Base-by-base conservation (phyloP, 2,888 invertebrate genomes). In the Nudaria mundana region DNA sequence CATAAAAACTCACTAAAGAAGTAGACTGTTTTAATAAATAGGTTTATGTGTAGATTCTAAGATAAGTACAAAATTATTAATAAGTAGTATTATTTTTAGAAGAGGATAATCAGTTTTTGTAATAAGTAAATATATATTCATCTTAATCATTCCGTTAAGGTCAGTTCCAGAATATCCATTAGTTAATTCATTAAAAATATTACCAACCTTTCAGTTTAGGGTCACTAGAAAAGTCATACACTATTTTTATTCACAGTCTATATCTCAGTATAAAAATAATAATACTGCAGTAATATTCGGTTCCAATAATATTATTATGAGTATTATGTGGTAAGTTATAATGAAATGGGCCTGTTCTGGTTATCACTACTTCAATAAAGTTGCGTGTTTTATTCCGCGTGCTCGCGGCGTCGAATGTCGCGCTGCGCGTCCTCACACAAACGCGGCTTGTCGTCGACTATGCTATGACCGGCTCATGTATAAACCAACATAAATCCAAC, bases 391-490 rank as follows among this genome's bases (percentile, higher is more conserved):
- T 61, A 60, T 52, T 60, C 64, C 79, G 77, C 80, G 79, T 77
- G 79, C 48, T 60, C 50, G 46, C 52, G 48, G 53, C 63, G 54
- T 60, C 57, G 63, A 46, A 44, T 59, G 63, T 47, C 52, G 57
- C 60, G 59, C 48, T 52, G 61, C 73, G 74, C 83, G 83, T 78
- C 78, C 73, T 71, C 48, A 44, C 76, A 45, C 71, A 48, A 54
- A 59, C 76, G 75, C 73, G 77, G 56, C 70, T 68, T 71, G 63
- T 63, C 65, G 62, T 74, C 76, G 81, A 84, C 81, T 84, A 81
- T 78, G 57, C 81, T 84, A 81, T 78, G 57, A 57, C 56, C 52
- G 58, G 56, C 51, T 52, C 51, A 53, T 56, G 52, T 52, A 58
- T 56, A 56, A 55, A 60, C 64, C 64, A 62, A 60, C 65, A 64